These are phyloP conservation scores for Epizoanthus illoricatus DNA, from an alignment of 92 coral and sea anemone species.

Conservation along the genomic window DNA sequence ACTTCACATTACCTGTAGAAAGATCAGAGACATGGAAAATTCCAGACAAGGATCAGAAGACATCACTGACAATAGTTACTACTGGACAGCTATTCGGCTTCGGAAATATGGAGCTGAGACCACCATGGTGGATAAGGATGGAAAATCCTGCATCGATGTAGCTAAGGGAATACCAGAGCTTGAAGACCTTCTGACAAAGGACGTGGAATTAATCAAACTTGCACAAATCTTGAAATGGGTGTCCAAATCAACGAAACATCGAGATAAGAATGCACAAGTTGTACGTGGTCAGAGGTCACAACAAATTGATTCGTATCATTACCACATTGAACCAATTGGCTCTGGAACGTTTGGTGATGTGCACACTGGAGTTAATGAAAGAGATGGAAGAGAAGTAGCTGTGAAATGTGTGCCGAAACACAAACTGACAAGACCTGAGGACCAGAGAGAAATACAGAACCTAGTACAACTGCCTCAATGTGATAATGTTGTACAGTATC, in stretches of 20 bases:
- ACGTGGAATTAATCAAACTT: neutral
- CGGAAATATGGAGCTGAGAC: slow-evolving; percentile 10
- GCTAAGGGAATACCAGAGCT: neutral
- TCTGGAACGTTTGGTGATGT: slow-evolving; percentile 35
- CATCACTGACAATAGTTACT: no score
- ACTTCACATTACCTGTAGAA: no score
- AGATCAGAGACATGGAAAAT: no score
- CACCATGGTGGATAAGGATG: neutral
- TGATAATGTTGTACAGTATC: slow-evolving; percentile 38
- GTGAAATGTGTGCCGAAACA: slow-evolving; percentile 21
- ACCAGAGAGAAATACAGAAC: slow-evolving; percentile 23
- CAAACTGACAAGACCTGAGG: neutral
- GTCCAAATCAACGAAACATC: neutral
- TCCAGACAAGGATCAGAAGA: no score
- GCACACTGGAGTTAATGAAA: slow-evolving; percentile 34
- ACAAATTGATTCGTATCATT: neutral
- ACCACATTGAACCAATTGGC: slow-evolving; percentile 3
- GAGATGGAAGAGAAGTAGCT: slow-evolving; percentile 45
- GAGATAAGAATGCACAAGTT: neutral
- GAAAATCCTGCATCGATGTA: neutral
- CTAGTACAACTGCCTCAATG: slow-evolving; percentile 5
- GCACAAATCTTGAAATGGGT: neutral
- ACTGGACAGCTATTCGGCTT: no score
- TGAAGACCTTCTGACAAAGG: neutral
- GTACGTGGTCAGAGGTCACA: slow-evolving; percentile 6